phyloP scores from a whole-genome alignment of 2,888 invertebrate genomes.

The Ethmia dodecea region DNA sequence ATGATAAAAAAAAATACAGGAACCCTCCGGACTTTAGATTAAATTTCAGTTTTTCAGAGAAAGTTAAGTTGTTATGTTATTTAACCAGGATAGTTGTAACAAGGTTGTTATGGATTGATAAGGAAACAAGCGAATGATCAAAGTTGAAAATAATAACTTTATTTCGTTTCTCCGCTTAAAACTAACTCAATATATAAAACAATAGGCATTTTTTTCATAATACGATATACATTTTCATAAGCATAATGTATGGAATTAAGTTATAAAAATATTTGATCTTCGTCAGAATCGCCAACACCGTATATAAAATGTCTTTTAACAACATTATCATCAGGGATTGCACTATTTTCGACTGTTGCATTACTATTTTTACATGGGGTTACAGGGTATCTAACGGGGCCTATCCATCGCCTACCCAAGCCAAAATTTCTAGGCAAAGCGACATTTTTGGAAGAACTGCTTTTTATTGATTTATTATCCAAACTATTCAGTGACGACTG shows the following conservation, averaged over 20 bases:
- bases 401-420: slow-evolving; percentile 78
- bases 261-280: slow-evolving; percentile 82
- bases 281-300: slow-evolving; percentile 76
- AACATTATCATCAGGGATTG: slow-evolving; percentile 52
- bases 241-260: background rate
- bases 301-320: slow-evolving; percentile 65
- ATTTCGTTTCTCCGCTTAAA: too few species aligned
- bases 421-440: slow-evolving; percentile 79
- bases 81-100: too few species aligned
- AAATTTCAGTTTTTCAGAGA: too few species aligned
- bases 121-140: too few species aligned
- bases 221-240: background rate
- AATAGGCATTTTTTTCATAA: too few species aligned
- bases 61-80: too few species aligned
- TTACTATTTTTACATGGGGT: slow-evolving; percentile 77
- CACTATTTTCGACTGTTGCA: slow-evolving; percentile 35
- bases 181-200: too few species aligned
- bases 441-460: slow-evolving; percentile 54
- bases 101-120: too few species aligned
- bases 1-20: too few species aligned
- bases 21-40: too few species aligned
- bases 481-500: slow-evolving; percentile 58
- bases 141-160: too few species aligned
- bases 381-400: slow-evolving; percentile 81
- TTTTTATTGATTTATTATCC: slow-evolving; percentile 48